phyloP scores from a whole-genome alignment of 1,140 invertebrate genomes.

The Drosophila guanche region DNA sequence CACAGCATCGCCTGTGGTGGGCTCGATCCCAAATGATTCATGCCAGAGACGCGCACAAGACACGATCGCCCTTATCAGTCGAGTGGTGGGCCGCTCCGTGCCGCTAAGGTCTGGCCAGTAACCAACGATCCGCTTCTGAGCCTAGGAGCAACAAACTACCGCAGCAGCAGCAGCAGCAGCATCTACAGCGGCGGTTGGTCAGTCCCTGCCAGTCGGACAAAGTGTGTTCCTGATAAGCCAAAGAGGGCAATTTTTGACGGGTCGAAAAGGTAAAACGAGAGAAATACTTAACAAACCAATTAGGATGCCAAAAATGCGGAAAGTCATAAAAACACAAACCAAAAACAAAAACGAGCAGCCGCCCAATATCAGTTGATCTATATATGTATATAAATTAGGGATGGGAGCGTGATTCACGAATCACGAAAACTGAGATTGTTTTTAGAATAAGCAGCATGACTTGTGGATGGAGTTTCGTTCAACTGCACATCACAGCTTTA shows the following conservation, averaged over 20 bases:
- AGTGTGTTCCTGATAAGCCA: slow-evolving; percentile 74
- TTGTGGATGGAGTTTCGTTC: too few species aligned
- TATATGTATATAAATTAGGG: slow-evolving; percentile 40
- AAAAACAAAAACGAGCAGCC: slow-evolving; percentile 45
- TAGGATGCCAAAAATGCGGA: slow-evolving; percentile 77
- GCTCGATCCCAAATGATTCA: slow-evolving; percentile 53
- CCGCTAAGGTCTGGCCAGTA: slow-evolving; percentile 38
- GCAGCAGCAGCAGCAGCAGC: slow-evolving; percentile 30
- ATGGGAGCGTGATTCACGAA: slow-evolving; percentile 14
- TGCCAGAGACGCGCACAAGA: slow-evolving; percentile 49
- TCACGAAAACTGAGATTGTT: too few species aligned
- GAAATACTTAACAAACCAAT: slow-evolving; percentile 81
- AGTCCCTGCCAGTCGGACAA: slow-evolving; percentile 42
- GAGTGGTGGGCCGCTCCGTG: slow-evolving; percentile 7
- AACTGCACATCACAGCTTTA: too few species aligned
- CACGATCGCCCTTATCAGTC: slow-evolving; percentile 66
- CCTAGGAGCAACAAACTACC: slow-evolving; percentile 54
- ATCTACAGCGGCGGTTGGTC: too few species aligned
- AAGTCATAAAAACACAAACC: slow-evolving; percentile 61
- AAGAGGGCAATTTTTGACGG: slow-evolving; percentile 58
- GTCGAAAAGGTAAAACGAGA: slow-evolving; percentile 17
- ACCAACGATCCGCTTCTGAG: slow-evolving; percentile 1
- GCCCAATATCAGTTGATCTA: slow-evolving; percentile 65
- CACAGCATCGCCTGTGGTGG: slow-evolving; percentile 56
- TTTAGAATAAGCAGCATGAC: too few species aligned